phyloP scores from a whole-genome alignment of 2,113 vertebrate species.

The Pseudolaguvia tuberculata region DNA sequence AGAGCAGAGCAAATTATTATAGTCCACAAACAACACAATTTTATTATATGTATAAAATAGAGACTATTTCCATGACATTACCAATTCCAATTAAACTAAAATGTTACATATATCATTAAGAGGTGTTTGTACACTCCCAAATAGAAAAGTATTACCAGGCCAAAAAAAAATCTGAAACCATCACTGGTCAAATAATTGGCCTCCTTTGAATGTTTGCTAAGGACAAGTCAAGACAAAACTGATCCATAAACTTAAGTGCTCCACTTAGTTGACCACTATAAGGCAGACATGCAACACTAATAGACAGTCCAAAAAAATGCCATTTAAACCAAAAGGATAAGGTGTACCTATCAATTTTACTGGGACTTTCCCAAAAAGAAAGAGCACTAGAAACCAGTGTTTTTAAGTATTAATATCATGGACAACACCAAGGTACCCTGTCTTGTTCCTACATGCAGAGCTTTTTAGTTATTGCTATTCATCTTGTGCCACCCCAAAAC shows the following conservation, averaged over 20 bases:
- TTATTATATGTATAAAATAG: too few relatives aligned
- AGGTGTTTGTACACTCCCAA: background rate
- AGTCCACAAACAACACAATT: slow-evolving; percentile 2
- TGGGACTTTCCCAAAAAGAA: slow-evolving; percentile 15
- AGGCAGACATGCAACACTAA: background rate
- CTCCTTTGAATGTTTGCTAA: background rate
- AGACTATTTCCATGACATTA: too few relatives aligned
- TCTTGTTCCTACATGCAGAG: slow-evolving; percentile 46
- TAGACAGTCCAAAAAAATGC: background rate
- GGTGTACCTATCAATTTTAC: background rate
- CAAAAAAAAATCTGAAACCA: background rate
- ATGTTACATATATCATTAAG: background rate
- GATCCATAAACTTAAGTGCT: background rate
- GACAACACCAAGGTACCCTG: slow-evolving; percentile 31
- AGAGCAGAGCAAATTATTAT: background rate
- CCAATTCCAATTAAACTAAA: background rate
- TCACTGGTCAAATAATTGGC: background rate
- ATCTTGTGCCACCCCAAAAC: background rate
- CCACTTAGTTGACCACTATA: background rate
- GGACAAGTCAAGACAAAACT: slow-evolving; percentile 10
- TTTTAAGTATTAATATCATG: slow-evolving; percentile 26
- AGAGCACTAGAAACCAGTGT: slow-evolving; percentile 7
- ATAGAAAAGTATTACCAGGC: background rate
- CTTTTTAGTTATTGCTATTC: background rate
- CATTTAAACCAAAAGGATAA: slow-evolving; percentile 1